These are phyloP conservation scores for Campaea margaritaria DNA, from an alignment of 2,888 invertebrate species.

Conservation along the genomic window DNA sequence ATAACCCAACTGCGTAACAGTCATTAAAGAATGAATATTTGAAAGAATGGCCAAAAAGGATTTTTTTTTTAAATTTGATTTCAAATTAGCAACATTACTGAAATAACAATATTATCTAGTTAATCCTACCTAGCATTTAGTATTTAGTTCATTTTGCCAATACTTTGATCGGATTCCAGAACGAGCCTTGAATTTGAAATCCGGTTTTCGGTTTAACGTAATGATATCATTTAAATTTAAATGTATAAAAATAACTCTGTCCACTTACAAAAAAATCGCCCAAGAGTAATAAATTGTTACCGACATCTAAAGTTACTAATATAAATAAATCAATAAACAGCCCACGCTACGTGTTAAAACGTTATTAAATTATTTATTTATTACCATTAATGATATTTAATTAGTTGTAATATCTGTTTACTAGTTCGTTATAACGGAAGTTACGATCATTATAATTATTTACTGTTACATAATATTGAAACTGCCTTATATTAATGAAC, in stretches of 20 bases:
- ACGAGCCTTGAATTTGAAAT: too few species aligned
- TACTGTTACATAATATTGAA: background rate
- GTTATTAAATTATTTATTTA: slow-evolving; percentile 2
- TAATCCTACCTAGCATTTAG: background rate
- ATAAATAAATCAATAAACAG: slow-evolving; percentile 4
- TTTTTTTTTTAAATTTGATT: too few species aligned
- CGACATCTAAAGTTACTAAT: background rate
- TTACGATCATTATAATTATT: background rate
- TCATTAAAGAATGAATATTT: too few species aligned
- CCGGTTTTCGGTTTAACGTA: too few species aligned
- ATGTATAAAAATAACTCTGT: too few species aligned
- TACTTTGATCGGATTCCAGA: too few species aligned
- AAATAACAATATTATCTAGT: too few species aligned
- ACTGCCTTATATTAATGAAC: too few species aligned
- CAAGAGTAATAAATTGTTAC: background rate
- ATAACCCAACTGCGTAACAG: too few species aligned
- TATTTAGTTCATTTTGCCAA: background rate
- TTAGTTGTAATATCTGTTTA: background rate
- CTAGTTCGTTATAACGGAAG: background rate
- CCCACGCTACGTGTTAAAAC: slow-evolving; percentile 1
- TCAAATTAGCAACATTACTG: too few species aligned
- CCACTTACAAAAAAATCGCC: background rate
- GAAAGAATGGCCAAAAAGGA: too few species aligned
- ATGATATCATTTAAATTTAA: too few species aligned
- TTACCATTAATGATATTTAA: background rate